These are phyloP conservation scores for Semaprochilodus insignis DNA, from an alignment of 2,797 vertebrate genomes.

Conservation along the genomic window DNA sequence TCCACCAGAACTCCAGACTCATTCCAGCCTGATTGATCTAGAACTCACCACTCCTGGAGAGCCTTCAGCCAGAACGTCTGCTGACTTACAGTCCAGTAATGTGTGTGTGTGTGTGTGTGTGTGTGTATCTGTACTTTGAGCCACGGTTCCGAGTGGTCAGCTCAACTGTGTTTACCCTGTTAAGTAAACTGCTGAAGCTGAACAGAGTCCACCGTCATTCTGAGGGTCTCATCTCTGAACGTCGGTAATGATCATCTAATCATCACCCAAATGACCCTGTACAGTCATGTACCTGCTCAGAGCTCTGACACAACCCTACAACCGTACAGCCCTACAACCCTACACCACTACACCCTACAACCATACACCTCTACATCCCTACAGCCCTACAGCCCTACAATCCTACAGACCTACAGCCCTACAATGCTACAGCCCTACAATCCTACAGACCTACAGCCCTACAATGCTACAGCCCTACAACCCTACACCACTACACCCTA, in stretches of 20 bases:
- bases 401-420: no score
- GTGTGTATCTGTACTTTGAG: conserved; percentile 46
- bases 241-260: no score
- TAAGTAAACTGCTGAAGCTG: conserved; percentile 3
- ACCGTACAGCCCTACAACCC: no score
- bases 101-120: background rate
- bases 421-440: no score
- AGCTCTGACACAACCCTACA: no score
- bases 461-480: no score
- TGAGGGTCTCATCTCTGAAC: background rate
- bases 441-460: no score
- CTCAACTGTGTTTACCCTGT: conserved; percentile 35
- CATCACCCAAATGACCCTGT: no score
- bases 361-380: no score
- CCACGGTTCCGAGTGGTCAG: conserved; percentile 12
- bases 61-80: background rate
- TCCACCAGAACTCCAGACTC: background rate
- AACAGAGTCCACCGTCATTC: conserved; percentile 10
- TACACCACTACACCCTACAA: background rate
- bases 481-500: no score
- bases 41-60: background rate
- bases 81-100: background rate
- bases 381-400: no score
- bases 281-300: no score
- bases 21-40: background rate